Conservation (phyloP, 2,113 vertebrate genomes). For the Galeopterus variegatus region DNA sequence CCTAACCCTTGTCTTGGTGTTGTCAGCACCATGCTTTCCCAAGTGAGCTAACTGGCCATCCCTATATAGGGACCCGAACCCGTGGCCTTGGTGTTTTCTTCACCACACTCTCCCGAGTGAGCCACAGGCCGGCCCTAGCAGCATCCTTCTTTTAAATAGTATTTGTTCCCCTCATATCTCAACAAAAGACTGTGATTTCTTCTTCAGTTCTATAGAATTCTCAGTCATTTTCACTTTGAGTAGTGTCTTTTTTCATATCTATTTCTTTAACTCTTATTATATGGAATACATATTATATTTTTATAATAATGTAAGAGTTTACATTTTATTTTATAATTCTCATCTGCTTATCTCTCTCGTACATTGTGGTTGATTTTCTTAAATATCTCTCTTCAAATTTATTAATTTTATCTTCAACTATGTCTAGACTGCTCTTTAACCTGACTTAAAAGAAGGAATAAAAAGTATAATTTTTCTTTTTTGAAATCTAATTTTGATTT, state of each 20-base stretch:
- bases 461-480: not conserved
- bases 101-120: no score
- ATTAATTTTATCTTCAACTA: conserved; percentile 4
- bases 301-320: not conserved
- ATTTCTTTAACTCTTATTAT: not conserved
- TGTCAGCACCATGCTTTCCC: no score
- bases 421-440: not conserved
- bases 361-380: not conserved
- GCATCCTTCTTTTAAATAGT: no score
- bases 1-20: no score
- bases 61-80: no score
- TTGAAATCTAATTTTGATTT: no score
- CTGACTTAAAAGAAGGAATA: not conserved
- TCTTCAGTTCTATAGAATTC: not conserved
- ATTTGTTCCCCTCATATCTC: not conserved
- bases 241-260: not conserved
- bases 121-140: no score
- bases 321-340: not conserved
- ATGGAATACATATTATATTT: no score
- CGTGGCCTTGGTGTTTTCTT: no score
- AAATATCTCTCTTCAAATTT: not conserved
- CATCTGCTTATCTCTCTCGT: not conserved
- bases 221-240: not conserved
- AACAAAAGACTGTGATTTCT: not conserved
- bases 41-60: no score